Base-by-base conservation (phyloP, 2,113 vertebrate species). In the Xiphias gladius region DNA sequence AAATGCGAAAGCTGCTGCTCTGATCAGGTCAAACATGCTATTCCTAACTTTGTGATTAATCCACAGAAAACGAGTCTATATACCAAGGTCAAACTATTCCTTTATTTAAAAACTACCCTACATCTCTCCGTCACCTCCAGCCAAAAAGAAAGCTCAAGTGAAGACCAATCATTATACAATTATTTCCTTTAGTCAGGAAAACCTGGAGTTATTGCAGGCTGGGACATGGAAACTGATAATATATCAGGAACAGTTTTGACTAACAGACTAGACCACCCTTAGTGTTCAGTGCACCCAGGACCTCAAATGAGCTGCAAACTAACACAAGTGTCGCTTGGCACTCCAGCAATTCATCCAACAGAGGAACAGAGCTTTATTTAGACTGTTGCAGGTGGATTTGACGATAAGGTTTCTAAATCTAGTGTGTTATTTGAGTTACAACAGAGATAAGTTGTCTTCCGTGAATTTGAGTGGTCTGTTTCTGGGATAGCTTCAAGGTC, bases 341-440 rank as follows among this genome's bases (percentile, higher is more conserved):
- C 48, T 66, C 43, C 46, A 50, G 66, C 7, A 46, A 41, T 48
- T 55, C 19, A 3, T 73, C 64, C 64, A 52, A 32, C 64, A 50
- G 26, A 46, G 35, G 67, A 88, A 63, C 62, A 50, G 7, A 62
- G 69, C 52, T 90, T 54, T 73, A 80, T 83, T 89, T 92, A 72
- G 52, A 41, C 79, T 37, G 43, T 48, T 71, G 59, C 79, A 89
- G 84, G 62, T 87, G 82, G 74, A 83, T 86, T 86, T 68, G 73
- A 64, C 62, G 80, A 91, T 85, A 85, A 80, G 39, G 48, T 67
- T 86, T 79, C 66, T 79, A 86, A 83, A 84, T 84, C 30, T 8
- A 48, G 54, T 77, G 80, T 57, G 76, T 67, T 67, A 55, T 83
- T 87, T 87, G 69, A 84, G 57, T 65, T 76, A 69, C 76, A 55